Percentiles rank a stretch among this genome's conserved stretches.
Conservation (phyloP, 2,113 vertebrate species). For the Leucosticte australis region DNA sequence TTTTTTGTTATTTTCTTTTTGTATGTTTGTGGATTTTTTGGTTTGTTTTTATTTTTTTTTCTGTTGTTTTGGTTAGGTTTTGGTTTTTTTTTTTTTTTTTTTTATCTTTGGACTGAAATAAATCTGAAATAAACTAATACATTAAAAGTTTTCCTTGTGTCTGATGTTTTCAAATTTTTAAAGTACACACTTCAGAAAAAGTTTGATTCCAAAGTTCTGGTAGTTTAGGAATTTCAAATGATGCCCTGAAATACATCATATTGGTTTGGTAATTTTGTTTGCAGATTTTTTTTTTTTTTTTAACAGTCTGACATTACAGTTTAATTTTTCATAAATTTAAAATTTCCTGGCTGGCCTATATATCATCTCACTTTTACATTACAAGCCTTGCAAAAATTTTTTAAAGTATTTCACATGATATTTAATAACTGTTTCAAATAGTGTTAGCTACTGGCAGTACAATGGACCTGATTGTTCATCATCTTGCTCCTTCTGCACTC, state of each 20-base stretch:
- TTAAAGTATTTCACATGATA: background rate
- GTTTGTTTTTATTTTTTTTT: too few species aligned
- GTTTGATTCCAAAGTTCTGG: background rate
- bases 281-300: background rate
- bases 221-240: background rate
- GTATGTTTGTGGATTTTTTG: too few species aligned
- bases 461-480: background rate
- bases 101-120: background rate
- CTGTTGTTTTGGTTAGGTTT: too few species aligned
- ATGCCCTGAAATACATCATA: background rate
- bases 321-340: background rate
- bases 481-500: background rate
- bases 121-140: background rate
- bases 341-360: background rate
- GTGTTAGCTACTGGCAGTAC: rapidly evolving
- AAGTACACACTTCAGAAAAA: background rate
- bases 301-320: background rate
- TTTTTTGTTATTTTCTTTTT: rapidly evolving
- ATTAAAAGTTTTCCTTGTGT: background rate
- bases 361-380: background rate
- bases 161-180: background rate
- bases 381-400: background rate
- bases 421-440: background rate
- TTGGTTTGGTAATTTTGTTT: background rate
- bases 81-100: too few species aligned